Percentiles rank a stretch among this genome's conserved stretches.
These are phyloP conservation scores for Brachyhypopomus occidentalis DNA, from an alignment of 2,113 vertebrate genomes.

Conservation along the genomic window DNA sequence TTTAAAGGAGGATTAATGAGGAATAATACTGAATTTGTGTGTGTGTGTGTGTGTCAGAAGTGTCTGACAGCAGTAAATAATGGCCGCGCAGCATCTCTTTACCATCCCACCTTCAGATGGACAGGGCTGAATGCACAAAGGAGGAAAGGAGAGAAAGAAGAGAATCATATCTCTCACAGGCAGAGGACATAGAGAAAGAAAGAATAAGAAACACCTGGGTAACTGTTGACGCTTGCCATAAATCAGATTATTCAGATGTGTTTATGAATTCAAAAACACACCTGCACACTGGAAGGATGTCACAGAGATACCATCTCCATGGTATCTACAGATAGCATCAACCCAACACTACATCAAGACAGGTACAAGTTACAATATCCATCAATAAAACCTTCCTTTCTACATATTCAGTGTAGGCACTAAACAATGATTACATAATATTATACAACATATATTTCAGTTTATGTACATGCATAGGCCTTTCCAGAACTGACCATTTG, in stretches of 20 bases:
- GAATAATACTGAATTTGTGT: neutral
- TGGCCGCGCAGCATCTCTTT: constrained; percentile 10
- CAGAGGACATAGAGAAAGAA: neutral
- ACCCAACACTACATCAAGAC: too few relatives aligned
- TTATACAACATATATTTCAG: neutral
- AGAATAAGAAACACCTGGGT: neutral
- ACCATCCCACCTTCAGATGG: constrained; percentile 30
- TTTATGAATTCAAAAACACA: too few relatives aligned
- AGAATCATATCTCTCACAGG: constrained; percentile 14
- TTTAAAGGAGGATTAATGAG: neutral
- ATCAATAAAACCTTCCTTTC: neutral
- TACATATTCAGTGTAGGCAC: neutral
- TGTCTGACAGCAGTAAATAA: constrained; percentile 31
- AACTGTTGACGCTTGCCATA: neutral
- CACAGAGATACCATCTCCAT: neutral
- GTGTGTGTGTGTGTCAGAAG: constrained; percentile 2
- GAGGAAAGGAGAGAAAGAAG: constrained; percentile 1
- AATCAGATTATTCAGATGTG: neutral
- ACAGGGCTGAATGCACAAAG: constrained; percentile 19
- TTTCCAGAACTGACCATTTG: neutral
- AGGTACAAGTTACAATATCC: too few relatives aligned
- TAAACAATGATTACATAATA: neutral
- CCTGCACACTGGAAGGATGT: neutral
- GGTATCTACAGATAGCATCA: too few relatives aligned
- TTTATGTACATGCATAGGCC: neutral